Evolutionary conservation across 2,113 vertebrate genomes (phyloP).

Genomic region (Alethe diademata): DNA sequence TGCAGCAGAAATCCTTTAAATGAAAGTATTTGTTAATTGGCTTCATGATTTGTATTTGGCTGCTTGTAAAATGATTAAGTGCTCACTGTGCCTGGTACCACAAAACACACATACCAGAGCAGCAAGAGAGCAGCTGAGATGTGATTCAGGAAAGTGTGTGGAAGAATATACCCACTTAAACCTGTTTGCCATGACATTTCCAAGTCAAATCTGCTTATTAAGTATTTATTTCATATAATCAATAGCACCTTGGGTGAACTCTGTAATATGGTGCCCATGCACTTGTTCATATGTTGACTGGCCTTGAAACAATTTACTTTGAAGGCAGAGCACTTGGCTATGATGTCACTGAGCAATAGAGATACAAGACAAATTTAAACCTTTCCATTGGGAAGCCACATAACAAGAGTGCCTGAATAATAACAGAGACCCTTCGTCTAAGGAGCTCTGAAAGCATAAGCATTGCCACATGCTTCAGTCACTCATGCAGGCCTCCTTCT

Average conservation of each 20-base stretch:
- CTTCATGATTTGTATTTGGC: conserved; percentile 13
- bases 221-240: neutral
- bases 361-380: neutral
- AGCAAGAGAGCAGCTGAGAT: neutral
- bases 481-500: neutral
- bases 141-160: neutral
- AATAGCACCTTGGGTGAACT: neutral
- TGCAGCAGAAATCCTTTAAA: conserved; percentile 6
- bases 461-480: neutral
- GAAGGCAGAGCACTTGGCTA: neutral
- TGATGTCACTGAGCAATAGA: neutral
- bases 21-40: conserved; percentile 37
- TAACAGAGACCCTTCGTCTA: neutral
- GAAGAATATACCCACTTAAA: conserved; percentile 3
- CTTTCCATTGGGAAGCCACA: neutral
- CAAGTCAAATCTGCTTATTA: conserved; percentile 24
- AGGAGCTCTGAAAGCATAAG: neutral
- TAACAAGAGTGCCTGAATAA: neutral
- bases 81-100: conserved; percentile 25
- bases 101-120: neutral
- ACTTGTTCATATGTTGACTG: neutral
- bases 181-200: neutral
- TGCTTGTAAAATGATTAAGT: conserved; percentile 15
- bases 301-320: neutral
- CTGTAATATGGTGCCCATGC: neutral